Percentiles rank a stretch among this genome's conserved stretches.
Conservation (phyloP, 2,113 vertebrate species). For the Pseudopipra pipra region DNA sequence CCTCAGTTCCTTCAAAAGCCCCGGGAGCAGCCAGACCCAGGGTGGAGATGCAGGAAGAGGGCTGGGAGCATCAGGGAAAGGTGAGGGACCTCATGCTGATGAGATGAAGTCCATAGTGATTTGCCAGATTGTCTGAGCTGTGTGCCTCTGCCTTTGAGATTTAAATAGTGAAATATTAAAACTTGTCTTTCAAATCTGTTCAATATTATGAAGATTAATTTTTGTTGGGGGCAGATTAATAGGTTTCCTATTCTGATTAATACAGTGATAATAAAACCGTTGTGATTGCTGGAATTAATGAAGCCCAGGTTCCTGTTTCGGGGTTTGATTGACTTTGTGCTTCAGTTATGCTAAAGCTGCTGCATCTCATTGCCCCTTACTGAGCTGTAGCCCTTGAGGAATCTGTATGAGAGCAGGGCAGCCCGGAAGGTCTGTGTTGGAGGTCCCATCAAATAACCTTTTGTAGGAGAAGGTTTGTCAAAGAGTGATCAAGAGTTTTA, state of each 20-base stretch:
- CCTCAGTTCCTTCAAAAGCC: not conserved
- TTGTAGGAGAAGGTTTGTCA: not conserved
- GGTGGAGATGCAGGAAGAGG: not conserved
- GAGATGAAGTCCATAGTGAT: not conserved
- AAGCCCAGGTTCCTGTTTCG: constrained; percentile 43
- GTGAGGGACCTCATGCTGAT: not conserved
- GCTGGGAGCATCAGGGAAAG: not conserved
- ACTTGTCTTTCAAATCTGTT: constrained; percentile 43
- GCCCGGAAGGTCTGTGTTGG: not conserved
- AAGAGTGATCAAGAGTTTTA: not conserved
- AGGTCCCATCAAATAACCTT: not conserved
- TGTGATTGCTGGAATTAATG: constrained; percentile 64
- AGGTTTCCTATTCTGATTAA: constrained; percentile 60
- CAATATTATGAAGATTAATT: constrained; percentile 49
- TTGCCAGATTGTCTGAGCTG: not conserved
- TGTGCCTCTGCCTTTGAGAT: not conserved
- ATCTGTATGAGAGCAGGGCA: not conserved
- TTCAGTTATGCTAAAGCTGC: constrained; percentile 1
- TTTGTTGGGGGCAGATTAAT: constrained; percentile 64
- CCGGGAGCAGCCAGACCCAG: not conserved
- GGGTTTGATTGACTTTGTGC: constrained; percentile 55
- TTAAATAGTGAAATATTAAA: constrained; percentile 38
- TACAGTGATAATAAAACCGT: constrained; percentile 59
- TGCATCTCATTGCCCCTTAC: not conserved
- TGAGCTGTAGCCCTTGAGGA: not conserved